These are phyloP conservation scores for Amitus sp. DNA, from an alignment of 2,888 invertebrate genomes.

Conservation along the genomic window DNA sequence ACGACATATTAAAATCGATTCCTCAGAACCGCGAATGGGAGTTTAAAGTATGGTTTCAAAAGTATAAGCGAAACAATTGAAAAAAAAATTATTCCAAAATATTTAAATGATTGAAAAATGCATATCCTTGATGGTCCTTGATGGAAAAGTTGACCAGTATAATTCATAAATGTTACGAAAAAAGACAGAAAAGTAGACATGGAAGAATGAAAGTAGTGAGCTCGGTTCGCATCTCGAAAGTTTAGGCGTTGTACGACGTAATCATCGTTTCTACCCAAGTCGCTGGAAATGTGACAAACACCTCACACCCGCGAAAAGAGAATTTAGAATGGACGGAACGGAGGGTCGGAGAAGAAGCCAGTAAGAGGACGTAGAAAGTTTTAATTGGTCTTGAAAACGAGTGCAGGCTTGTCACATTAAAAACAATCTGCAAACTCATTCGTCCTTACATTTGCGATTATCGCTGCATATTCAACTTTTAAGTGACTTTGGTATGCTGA, in stretches of 20 bases:
- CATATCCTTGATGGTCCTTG: no score
- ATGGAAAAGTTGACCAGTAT: conserved; percentile 29
- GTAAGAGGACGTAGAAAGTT: conserved; percentile 47
- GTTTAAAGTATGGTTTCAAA: no score
- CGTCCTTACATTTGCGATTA: conserved; percentile 17
- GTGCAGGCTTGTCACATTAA: conserved; percentile 54
- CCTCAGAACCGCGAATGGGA: no score
- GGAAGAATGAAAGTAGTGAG: no score
- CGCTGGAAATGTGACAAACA: conserved; percentile 52
- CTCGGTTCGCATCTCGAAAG: conserved; percentile 27
- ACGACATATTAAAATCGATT: no score
- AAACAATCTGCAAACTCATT: conserved; percentile 52
- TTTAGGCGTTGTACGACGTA: conserved; percentile 33
- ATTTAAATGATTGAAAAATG: no score
- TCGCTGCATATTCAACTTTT: conserved; percentile 8
- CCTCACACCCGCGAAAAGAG: conserved; percentile 42
- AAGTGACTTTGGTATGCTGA: conserved; percentile 18
- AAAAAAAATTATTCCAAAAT: no score
- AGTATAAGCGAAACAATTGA: no score
- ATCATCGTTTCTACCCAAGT: conserved; percentile 44
- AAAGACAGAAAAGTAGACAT: no score
- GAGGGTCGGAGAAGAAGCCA: conserved; percentile 20
- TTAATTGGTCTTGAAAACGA: conserved; percentile 60
- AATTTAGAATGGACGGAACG: conserved; percentile 32
- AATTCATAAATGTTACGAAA: no score